Base-by-base conservation (phyloP, 2,888 invertebrate genomes). In the Prenolepis imparis region DNA sequence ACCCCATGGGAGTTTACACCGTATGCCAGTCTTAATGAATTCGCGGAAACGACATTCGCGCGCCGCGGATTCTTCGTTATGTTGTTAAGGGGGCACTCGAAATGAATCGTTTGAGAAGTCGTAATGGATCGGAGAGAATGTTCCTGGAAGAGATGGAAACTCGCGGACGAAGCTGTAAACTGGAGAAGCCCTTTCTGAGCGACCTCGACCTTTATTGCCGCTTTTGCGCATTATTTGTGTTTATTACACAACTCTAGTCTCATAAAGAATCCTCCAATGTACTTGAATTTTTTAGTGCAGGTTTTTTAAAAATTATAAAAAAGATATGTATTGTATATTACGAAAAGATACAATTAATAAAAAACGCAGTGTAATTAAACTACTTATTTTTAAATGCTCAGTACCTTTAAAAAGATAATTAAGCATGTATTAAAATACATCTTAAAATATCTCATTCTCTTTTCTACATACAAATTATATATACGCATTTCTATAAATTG, bases 1-100 rank as follows among this genome's bases (percentile, higher is more conserved):
- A 28, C 82, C 44, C 67, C 68, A 21, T 36, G 41, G 64, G 59
- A 78, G 75, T 68, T 63, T 75, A 61, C 74, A 63, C 75, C 75
- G 77, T 52, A 78, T 81, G 78, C 74, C 82, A 82, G 82, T 78
- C 88, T 81, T 88, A 88, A 88, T 87, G 88, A 88, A 88, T 88
- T 88, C 88, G 87, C 88, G 87, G 88, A 88, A 88, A 87, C 72
- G 78, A 87, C 82, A 55, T 84, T 87, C 83, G 21, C 82, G 63
- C 80, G 63, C 80, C 11, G 83, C 28, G 85, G 72, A 88, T 88
- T 87, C 88, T 88, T 85, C 83, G 82, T 70, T 72, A 70, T 55
- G 48, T 68, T 81, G 84, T 81, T 68, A 77, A 81, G 61, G 36
- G 72, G 52, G 59, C 39, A 81, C 80, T 82, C 83, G 83, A 87